A percentile compares a stretch with the other conserved stretches of the same genome.
These are phyloP conservation scores for Drosophila ironensis DNA, from an alignment of 1,140 invertebrate genomes.

Conservation along the genomic window DNA sequence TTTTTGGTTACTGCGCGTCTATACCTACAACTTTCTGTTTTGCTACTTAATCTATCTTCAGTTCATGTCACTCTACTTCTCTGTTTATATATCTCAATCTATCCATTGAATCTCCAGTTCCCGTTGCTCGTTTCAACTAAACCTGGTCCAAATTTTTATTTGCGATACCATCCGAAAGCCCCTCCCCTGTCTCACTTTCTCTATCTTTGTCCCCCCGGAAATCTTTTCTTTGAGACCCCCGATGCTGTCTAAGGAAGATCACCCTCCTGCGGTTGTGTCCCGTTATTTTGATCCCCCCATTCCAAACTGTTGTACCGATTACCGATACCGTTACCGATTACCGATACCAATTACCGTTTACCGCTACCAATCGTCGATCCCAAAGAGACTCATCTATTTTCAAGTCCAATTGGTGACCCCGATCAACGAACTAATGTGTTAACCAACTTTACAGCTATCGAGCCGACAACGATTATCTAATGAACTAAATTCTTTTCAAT, in stretches of 20 bases:
- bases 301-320: constrained; percentile 7
- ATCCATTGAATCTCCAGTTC: constrained; percentile 16
- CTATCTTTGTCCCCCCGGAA: too few species aligned
- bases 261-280: constrained; percentile 27
- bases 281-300: constrained; percentile 10
- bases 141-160: constrained; percentile 31
- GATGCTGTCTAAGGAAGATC: constrained; percentile 8
- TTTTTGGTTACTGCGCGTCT: constrained; percentile 41
- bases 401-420: constrained; percentile 50
- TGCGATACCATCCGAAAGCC: constrained; percentile 19
- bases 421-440: constrained; percentile 62
- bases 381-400: constrained; percentile 50
- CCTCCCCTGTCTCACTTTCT: constrained; percentile 12
- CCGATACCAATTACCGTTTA: constrained; percentile 1
- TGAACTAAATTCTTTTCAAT: constrained; percentile 40
- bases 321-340: constrained; percentile 2
- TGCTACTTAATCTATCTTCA: constrained; percentile 32
- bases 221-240: constrained; percentile 28
- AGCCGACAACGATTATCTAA: constrained; percentile 41
- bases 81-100: constrained; percentile 22
- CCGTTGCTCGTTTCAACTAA: constrained; percentile 27
- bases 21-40: constrained; percentile 30
- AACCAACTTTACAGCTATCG: constrained; percentile 61
- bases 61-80: constrained; percentile 31
- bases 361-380: constrained; percentile 52